Conservation (phyloP, 2,113 vertebrate genomes). For the Phalacrocorax carbo region DNA sequence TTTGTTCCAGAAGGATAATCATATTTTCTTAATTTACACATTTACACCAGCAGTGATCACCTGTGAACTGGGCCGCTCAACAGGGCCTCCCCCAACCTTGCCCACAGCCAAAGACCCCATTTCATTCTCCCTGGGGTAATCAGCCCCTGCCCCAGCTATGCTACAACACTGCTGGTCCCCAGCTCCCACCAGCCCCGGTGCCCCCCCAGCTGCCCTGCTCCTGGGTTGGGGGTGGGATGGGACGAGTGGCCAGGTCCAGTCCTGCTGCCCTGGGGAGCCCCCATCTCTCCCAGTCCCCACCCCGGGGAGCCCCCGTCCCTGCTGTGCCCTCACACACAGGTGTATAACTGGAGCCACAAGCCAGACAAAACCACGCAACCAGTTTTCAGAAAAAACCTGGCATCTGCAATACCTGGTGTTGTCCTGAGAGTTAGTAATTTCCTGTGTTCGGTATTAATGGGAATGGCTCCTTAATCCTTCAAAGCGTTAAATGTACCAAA, state of each 20-base stretch:
- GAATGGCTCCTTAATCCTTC: conserved; percentile 64
- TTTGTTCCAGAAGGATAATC: background rate
- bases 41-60: background rate
- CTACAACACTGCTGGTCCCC: background rate
- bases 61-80: background rate
- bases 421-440: conserved; percentile 33
- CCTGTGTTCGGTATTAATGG: conserved; percentile 46
- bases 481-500: conserved; percentile 39
- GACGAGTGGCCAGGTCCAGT: background rate
- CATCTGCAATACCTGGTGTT: background rate
- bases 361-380: background rate
- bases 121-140: background rate
- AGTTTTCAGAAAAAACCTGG: background rate
- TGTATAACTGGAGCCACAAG: background rate
- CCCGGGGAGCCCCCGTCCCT: fast-evolving
- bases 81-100: fast-evolving
- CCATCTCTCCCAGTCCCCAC: fast-evolving
- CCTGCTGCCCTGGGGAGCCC: background rate
- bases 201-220: background rate
- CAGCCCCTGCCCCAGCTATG: background rate
- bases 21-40: background rate
- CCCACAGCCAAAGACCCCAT: background rate
- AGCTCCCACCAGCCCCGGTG: fast-evolving
- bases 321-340: background rate
- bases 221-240: background rate